Conservation (phyloP, 1,140 invertebrate species). For the Octopus sinensis region DNA sequence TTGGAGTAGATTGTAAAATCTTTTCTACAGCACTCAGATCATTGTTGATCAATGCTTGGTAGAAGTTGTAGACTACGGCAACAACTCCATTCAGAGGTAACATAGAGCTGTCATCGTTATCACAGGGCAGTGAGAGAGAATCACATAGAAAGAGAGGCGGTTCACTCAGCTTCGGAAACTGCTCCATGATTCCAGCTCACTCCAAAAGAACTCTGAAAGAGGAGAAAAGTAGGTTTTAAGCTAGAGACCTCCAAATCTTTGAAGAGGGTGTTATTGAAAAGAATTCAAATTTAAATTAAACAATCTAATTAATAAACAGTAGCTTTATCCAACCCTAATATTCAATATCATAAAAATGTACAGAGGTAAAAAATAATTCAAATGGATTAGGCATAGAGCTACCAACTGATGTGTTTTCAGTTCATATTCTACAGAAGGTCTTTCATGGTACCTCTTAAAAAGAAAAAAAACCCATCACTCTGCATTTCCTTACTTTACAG, state of each 20-base stretch:
- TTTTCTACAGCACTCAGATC: constrained; percentile 25
- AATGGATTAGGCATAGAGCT: no score
- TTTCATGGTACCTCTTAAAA: no score
- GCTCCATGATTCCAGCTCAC: constrained; percentile 5
- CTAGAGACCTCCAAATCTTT: neutral
- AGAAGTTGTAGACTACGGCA: constrained; percentile 25
- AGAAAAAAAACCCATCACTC: no score
- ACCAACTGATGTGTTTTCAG: no score
- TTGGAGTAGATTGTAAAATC: constrained; percentile 21
- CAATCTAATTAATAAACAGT: no score
- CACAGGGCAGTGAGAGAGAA: neutral
- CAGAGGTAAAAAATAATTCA: no score
- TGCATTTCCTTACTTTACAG: no score
- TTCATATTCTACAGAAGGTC: no score
- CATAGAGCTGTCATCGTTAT: constrained; percentile 6
- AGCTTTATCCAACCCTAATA: no score
- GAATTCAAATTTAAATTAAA: no score
- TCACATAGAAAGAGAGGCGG: constrained; percentile 3
- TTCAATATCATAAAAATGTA: no score
- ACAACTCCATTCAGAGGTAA: neutral
- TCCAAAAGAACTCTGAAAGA: constrained; percentile 6
- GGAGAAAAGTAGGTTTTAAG: constrained; percentile 6
- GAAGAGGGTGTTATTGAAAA: no score
- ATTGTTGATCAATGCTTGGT: constrained; percentile 29
- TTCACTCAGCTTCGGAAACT: constrained; percentile 7